phyloP scores from a whole-genome alignment of 1,140 invertebrate species.

The Trissolcus basalis region DNA sequence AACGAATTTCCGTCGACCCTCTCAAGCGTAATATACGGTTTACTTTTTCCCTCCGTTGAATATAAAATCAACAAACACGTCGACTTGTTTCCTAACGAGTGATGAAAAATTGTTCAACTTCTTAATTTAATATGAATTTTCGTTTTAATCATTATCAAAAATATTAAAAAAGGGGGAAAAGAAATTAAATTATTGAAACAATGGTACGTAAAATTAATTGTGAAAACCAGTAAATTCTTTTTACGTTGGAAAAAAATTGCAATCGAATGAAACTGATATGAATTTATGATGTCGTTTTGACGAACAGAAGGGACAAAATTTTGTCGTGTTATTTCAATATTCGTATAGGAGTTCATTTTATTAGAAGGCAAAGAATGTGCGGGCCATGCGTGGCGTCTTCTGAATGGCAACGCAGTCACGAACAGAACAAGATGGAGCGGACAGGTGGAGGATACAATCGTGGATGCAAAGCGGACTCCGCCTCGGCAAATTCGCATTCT shows the following conservation, averaged over 20 bases:
- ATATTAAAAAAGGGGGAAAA: no score
- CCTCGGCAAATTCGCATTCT: constrained; percentile 56
- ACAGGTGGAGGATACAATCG: constrained; percentile 52
- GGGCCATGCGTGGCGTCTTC: constrained; percentile 42
- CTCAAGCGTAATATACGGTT: constrained; percentile 67
- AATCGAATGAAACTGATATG: constrained; percentile 13
- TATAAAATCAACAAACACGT: constrained; percentile 27
- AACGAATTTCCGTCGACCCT: constrained; percentile 66
- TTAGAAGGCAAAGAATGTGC: constrained; percentile 51
- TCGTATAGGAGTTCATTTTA: constrained; percentile 52
- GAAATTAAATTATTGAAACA: no score
- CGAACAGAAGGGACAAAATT: no score
- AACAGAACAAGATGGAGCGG: constrained; percentile 36
- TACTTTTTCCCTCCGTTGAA: constrained; percentile 59
- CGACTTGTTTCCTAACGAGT: constrained; percentile 18
- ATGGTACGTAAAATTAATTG: no score
- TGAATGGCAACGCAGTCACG: constrained; percentile 49
- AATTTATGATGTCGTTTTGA: no score
- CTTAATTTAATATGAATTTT: no score
- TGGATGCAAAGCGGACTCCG: constrained; percentile 55
- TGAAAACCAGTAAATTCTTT: no score
- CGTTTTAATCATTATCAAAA: no score
- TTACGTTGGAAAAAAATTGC: constrained; percentile 8
- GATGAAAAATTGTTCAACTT: constrained; percentile 32
- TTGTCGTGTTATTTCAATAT: constrained; percentile 14